Evolutionary conservation across 2,888 invertebrate genomes (phyloP), one percentile per base, ranked within the genome.

Genomic region (Agonopterix arenella): DNA sequence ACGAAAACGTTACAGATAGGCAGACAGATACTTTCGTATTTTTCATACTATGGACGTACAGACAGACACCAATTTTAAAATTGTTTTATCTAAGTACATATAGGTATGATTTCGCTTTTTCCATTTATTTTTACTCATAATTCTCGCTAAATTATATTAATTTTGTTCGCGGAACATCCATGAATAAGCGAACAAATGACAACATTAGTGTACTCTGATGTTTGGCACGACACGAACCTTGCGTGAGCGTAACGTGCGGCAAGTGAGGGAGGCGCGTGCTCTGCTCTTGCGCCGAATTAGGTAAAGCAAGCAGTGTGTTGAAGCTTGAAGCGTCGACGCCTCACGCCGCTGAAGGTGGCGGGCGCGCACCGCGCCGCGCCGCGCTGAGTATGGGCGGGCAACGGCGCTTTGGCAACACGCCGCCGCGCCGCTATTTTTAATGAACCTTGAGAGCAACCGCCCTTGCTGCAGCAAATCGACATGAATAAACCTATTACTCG

Each of bases 391-490:
- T 80, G 84, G 81, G 77, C 77, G 80, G 76, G 72, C 73, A 73
- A 69, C 73, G 70, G 70, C 73, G 75, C 82, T 84, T 82, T 86
- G 85, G 85, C 86, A 88, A 73, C 78, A 76, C 74, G 80, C 84
- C 74, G 80, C 84, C 84, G 79, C 73, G 63, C 53, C 53, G 75
- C 84, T 88, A 88, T 88, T 86, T 86, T 80, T 86, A 84, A 76
- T 76, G 71, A 84, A 88, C 86, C 88, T 86, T 89, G 88, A 84
- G 77, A 80, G 68, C 79, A 80, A 78, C 16, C 38, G 37, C 11
- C 46, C 80, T 86, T 85, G 86, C 86, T 86, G 88, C 85, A 74
- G 70, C 64, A 71, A 59, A 59, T 66, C 62, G 65, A 64, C 68
- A 64, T 70, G 71, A 65, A 66, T 62, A 63, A 63, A 61, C 67